Base-by-base conservation (phyloP, 2,888 invertebrate species). In the Litoditis marina region DNA sequence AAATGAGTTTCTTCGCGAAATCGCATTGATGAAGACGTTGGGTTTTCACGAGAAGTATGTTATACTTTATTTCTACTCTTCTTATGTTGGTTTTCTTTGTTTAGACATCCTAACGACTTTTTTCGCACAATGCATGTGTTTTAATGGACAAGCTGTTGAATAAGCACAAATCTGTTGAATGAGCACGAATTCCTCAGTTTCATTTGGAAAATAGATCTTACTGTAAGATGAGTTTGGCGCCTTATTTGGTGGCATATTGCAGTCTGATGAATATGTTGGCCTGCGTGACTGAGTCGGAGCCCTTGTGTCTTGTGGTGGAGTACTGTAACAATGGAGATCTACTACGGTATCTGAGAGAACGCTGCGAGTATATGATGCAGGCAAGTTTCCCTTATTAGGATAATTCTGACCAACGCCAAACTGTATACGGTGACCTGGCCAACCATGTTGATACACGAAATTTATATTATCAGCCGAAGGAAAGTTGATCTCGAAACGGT, bases 11-110 rank as follows among this genome's bases (percentile, higher is more conserved):
- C 84, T 86, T 2, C 85, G 92, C 0, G 96, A 98, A 85, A 94
- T 98, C 92, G 94, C 95, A 83, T 92, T 98, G 87, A 98, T 98
- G 96, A 98, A 98, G 85, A 92, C 91, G 88, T 92, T 94, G 58
- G 96, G 96, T 13, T 91, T 91, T 69, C 94, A 98, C 84, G 84
- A 84, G 61, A 85, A 81, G 62, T 61, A n/a, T n/a, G n/a, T n/a
- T n/a, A n/a, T n/a, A n/a, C 30, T 13, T n/a, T n/a, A n/a, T n/a
- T n/a, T n/a, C n/a, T n/a, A n/a, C n/a, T n/a, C n/a, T n/a, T n/a
- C n/a, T n/a, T n/a, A n/a, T n/a, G n/a, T n/a, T n/a, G n/a, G n/a
- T n/a, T n/a, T n/a, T n/a, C n/a, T n/a, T n/a, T n/a, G n/a, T n/a
- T n/a, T n/a, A n/a, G n/a, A n/a, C n/a, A n/a, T n/a, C n/a, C n/a